Conservation (phyloP, 2,888 invertebrate species). For the Harpalus rufipes region DNA sequence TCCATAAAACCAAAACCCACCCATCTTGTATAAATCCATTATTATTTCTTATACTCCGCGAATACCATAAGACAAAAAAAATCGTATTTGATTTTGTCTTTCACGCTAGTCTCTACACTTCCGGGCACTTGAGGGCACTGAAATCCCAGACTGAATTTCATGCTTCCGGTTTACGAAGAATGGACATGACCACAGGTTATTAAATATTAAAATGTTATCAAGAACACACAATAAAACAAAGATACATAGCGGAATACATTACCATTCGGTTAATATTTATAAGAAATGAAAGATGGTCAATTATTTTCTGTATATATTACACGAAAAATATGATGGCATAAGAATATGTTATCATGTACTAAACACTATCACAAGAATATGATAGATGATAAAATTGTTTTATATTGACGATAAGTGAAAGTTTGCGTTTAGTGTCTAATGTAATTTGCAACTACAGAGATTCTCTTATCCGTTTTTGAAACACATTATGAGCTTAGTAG, state of each 20-base stretch:
- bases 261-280: background rate
- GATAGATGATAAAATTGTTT: no score
- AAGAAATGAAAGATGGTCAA: background rate
- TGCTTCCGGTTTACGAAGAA: background rate
- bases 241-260: background rate
- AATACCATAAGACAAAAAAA: no score
- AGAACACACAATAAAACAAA: background rate
- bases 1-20: no score
- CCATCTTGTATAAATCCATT: no score
- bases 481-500: conserved; percentile 1
- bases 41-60: no score
- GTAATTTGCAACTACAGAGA: background rate
- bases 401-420: no score
- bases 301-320: no score
- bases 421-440: no score
- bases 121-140: background rate
- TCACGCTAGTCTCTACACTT: background rate
- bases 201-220: conserved; percentile 7
- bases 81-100: no score
- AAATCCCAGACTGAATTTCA: background rate
- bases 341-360: no score
- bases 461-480: conserved; percentile 1
- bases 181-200: background rate
- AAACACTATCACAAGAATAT: no score
- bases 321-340: no score